Percentiles rank a stretch among this genome's conserved stretches.
phyloP scores from a whole-genome alignment of 2,888 invertebrate genomes.

The Ischnura elegans region DNA sequence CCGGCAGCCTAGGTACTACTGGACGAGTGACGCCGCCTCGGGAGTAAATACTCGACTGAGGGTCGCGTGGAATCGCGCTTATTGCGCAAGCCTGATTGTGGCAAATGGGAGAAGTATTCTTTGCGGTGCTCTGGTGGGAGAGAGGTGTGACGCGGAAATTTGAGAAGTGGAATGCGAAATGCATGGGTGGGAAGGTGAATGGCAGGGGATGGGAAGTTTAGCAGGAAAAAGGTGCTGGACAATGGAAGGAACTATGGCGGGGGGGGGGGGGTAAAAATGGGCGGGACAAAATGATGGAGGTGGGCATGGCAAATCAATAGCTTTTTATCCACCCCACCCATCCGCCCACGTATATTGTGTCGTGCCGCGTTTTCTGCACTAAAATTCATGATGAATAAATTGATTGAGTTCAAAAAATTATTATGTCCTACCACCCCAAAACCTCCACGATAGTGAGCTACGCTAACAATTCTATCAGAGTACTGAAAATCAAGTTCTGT shows the following conservation, averaged over 20 bases:
- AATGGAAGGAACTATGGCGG: neutral
- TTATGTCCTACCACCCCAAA: too few relatives aligned
- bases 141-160: neutral
- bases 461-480: too few relatives aligned
- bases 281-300: neutral
- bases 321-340: too few relatives aligned
- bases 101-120: neutral
- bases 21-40: neutral
- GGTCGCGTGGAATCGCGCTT: neutral
- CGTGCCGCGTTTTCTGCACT: too few relatives aligned
- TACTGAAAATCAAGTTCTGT: too few relatives aligned
- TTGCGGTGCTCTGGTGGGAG: neutral
- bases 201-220: neutral
- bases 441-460: too few relatives aligned
- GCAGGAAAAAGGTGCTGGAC: neutral
- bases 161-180: neutral
- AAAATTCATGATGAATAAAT: too few relatives aligned
- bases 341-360: too few relatives aligned
- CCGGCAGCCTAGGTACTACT: conserved; percentile 28
- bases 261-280: neutral
- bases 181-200: neutral
- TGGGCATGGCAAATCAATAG: too few relatives aligned
- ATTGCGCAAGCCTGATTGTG: neutral
- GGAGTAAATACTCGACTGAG: neutral
- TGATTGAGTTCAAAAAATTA: too few relatives aligned